Percentiles rank a stretch among this genome's conserved stretches.
These are phyloP conservation scores for Xiphias gladius DNA, from an alignment of 2,113 vertebrate species.

Conservation along the genomic window DNA sequence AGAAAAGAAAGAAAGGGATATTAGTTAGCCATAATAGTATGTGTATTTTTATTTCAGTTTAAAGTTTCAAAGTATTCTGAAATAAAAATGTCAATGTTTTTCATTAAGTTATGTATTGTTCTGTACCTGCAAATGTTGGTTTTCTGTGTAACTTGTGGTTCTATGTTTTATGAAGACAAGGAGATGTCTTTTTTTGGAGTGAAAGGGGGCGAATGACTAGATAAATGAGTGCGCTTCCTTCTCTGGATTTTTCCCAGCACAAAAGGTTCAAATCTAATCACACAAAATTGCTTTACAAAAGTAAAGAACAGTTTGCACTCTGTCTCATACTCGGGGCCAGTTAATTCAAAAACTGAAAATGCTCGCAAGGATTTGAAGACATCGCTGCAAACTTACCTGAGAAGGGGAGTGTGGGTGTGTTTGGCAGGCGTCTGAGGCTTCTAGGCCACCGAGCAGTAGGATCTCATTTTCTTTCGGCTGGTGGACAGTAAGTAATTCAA, in stretches of 20 bases:
- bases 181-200: constrained; percentile 9
- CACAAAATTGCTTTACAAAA: constrained; percentile 14
- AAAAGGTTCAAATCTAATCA: constrained; percentile 39
- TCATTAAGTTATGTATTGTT: not conserved
- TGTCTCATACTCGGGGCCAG: not conserved
- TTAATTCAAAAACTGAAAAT: constrained; percentile 49
- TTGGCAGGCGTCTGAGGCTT: constrained; percentile 85
- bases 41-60: not conserved
- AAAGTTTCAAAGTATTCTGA: not conserved
- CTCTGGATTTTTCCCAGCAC: not conserved
- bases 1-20: not conserved
- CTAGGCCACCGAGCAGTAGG: constrained; percentile 90
- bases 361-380: constrained; percentile 10
- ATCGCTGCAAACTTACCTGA: constrained; percentile 85
- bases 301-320: constrained; percentile 17
- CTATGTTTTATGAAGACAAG: not conserved
- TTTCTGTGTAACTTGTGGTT: not conserved
- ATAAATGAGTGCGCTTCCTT: not conserved
- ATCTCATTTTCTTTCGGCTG: constrained; percentile 96
- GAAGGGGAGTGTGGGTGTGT: constrained; percentile 81
- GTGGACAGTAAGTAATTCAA: constrained; percentile 90
- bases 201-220: not conserved
- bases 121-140: not conserved
- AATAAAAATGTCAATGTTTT: not conserved
- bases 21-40: not conserved